phyloP scores from a whole-genome alignment of 2,888 invertebrate species.

The Idaea biselata region DNA sequence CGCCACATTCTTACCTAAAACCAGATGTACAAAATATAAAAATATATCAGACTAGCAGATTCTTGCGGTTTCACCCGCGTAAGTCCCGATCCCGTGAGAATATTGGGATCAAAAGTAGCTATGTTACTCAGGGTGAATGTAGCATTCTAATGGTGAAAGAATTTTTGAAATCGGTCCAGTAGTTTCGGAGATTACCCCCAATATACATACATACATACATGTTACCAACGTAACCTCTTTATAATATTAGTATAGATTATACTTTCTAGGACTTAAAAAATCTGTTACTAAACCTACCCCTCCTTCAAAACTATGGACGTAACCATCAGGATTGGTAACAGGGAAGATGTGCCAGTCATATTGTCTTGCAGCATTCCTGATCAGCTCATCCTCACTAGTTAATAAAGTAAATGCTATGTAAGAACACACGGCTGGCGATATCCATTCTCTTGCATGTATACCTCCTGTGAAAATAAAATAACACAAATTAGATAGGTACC shows the following conservation, averaged over 20 bases:
- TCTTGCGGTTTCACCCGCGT: too few relatives aligned
- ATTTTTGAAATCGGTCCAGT: too few relatives aligned
- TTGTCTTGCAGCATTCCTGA: conserved; percentile 81
- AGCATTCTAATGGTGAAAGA: too few relatives aligned
- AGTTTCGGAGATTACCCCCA: too few relatives aligned
- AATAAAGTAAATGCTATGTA: conserved; percentile 82
- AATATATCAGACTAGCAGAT: too few relatives aligned
- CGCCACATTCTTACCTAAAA: conserved; percentile 84
- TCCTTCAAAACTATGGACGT: conserved; percentile 80
- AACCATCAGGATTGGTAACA: conserved; percentile 88
- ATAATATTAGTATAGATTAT: background rate
- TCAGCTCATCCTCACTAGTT: conserved; percentile 57
- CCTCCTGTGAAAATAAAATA: conserved; percentile 74
- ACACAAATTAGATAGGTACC: too few relatives aligned
- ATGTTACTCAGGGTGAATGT: too few relatives aligned
- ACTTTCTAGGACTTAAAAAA: conserved; percentile 3
- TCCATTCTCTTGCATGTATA: conserved; percentile 89
- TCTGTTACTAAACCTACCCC: conserved; percentile 66
- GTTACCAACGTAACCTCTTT: too few relatives aligned
- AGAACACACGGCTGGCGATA: conserved; percentile 82
- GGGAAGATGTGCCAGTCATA: conserved; percentile 89
- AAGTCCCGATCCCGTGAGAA: too few relatives aligned
- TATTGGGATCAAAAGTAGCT: too few relatives aligned
- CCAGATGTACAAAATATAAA: background rate
- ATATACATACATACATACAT: too few relatives aligned